Percentiles rank a stretch among this genome's conserved stretches.
Conservation (phyloP, 2,113 vertebrate species). For the Mormyrus lacerda region DNA sequence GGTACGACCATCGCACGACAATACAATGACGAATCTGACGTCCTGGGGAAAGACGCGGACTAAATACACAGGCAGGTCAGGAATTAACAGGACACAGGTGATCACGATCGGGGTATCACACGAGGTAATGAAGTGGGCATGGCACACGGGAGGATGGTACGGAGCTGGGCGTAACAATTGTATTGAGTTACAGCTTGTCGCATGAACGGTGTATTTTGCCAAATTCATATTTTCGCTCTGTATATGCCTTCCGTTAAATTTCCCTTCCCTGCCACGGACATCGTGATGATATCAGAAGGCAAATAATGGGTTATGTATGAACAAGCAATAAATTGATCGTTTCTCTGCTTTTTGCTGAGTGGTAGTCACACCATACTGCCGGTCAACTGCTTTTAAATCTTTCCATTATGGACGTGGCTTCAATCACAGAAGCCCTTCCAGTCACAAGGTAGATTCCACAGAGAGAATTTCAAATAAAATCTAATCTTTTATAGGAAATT, state of each 20-base stretch:
- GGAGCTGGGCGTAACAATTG: no score
- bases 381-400: neutral
- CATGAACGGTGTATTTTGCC: neutral
- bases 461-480: neutral
- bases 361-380: neutral
- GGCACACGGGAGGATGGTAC: no score
- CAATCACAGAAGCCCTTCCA: neutral
- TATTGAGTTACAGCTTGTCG: neutral
- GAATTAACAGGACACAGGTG: no score
- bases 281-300: neutral
- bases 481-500: neutral
- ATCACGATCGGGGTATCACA: no score
- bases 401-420: neutral
- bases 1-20: no score
- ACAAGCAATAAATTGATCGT: neutral
- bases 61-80: no score
- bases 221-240: neutral
- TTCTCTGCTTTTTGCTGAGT: neutral
- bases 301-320: neutral
- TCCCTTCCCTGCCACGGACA: neutral
- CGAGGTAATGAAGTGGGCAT: no score
- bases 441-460: neutral
- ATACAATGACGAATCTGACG: no score
- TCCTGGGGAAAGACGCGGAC: no score
- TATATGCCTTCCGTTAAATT: neutral